Conservation (phyloP, 2,797 vertebrate genomes). For the Steatocranus sp. region DNA sequence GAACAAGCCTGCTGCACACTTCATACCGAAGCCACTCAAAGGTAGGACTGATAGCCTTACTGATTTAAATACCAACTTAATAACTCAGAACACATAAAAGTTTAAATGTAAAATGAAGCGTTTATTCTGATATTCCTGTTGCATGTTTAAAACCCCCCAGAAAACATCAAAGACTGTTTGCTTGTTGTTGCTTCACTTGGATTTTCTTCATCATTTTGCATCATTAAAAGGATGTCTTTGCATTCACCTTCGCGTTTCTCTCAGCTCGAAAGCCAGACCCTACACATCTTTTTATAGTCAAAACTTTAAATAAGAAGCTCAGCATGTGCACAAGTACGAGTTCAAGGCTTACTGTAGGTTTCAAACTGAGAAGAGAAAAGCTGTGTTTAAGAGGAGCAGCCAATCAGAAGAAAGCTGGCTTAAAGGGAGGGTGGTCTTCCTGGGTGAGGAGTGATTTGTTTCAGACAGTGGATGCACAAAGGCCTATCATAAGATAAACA, state of each 20-base stretch:
- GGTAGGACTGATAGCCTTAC: conserved; percentile 67
- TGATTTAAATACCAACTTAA: not conserved
- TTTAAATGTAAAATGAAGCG: not conserved
- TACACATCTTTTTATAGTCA: not conserved
- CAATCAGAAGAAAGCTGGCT: not conserved
- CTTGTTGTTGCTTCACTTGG: not conserved
- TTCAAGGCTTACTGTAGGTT: not conserved
- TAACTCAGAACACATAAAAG: not conserved
- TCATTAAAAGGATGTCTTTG: not conserved
- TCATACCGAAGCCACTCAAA: conserved; percentile 98
- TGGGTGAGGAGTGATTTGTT: not conserved
- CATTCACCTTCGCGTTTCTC: not conserved
- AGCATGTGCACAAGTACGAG: not conserved
- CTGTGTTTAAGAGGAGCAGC: not conserved
- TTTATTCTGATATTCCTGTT: not conserved
- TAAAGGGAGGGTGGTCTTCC: not conserved
- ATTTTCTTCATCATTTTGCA: not conserved
- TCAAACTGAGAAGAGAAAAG: not conserved
- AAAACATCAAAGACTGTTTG: not conserved
- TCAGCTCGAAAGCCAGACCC: not conserved
- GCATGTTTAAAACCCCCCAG: not conserved
- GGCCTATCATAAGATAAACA: not conserved
- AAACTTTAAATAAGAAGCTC: not conserved
- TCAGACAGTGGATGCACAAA: not conserved
- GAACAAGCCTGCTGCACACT: conserved; percentile 96